Evolutionary conservation across 1,140 invertebrate genomes (phyloP), one percentile per base, ranked within the genome.

Genomic region (Drosophila nigrodunni): DNA sequence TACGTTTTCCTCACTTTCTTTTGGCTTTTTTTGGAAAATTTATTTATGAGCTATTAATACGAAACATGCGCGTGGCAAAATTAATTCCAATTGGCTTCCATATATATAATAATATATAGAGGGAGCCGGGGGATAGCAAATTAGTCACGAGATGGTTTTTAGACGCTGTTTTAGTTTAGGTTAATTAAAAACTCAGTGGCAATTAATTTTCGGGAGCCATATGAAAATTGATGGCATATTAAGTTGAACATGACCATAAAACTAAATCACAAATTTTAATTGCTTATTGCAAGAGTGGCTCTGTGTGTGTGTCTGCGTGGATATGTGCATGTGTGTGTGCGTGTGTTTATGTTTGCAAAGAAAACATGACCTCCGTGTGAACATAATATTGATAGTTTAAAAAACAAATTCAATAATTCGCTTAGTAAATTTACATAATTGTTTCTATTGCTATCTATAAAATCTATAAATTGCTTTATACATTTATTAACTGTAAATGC

Each of bases 141-240:
- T 74, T 74, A 76, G 74, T 72, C 54, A 65, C 21, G 21, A 35
- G 44, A 55, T 60, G 54, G 18, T 47, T 60, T 71, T 65, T 30
- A 43, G 39, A n/a, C 47, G 58, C 67, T 50, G 60, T 67, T 82
- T 88, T 88, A 88, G 83, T 88, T 88, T 77, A 74, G 74, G 82
- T 88, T 87, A 87, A 87, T 87, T 87, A 87, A 87, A 86, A 87
- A 87, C 47, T 79, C 82, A 88, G 77, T 80, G 83, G 83, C 73
- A 88, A 87, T 88, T 87, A 80, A 87, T 87, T 80, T 78, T 57
- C 21, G 21, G 30, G 9, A 30, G 57, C 54, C 54, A 39, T 52
- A 50, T 30, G 54, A 62, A 60, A 82, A 87, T 80, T 87, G 74
- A 87, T 88, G 69, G 62, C 62, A 68, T 57, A 46, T 52, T 54